Evolutionary conservation across 2,888 invertebrate species (phyloP).

Genomic region (Ennomos quercinarius): DNA sequence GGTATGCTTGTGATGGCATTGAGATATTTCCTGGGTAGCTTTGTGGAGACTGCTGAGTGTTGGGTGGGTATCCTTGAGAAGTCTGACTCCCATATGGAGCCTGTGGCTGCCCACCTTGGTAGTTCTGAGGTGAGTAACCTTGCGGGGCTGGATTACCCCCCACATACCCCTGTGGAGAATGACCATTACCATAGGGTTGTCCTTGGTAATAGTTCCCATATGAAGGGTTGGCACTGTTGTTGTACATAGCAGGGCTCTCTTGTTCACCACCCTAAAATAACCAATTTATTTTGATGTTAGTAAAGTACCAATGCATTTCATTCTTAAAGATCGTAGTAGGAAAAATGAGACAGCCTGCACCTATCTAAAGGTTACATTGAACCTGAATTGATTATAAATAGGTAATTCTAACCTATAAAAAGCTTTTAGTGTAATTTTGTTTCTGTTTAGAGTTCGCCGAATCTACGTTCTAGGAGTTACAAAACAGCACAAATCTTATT

Average conservation of each 20-base stretch:
- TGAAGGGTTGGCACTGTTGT: conserved; percentile 70
- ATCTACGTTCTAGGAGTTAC: no score
- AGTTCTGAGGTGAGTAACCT: conserved; percentile 75
- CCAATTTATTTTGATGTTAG: not conserved
- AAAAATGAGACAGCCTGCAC: not conserved
- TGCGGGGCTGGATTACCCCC: conserved; percentile 70
- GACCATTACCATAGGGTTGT: conserved; percentile 78
- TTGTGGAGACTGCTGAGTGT: conserved; percentile 75
- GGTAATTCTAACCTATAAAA: conserved; percentile 39
- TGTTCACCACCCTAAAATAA: conserved; percentile 76
- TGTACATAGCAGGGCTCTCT: conserved; percentile 77
- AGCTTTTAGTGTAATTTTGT: conserved; percentile 28
- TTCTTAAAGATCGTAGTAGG: not conserved
- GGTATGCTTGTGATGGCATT: conserved; percentile 82
- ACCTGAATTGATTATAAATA: conserved; percentile 31
- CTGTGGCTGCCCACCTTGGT: conserved; percentile 66
- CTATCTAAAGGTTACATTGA: not conserved
- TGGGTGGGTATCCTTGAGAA: conserved; percentile 73
- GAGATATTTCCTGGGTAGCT: conserved; percentile 75
- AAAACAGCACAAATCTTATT: not conserved
- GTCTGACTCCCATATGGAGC: conserved; percentile 65
- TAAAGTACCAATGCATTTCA: no score
- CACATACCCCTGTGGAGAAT: conserved; percentile 77
- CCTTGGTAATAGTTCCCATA: conserved; percentile 81
- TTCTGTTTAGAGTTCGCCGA: not conserved